Evolutionary conservation across 2,113 vertebrate genomes (phyloP).

Genomic region (Prochilodus magdalenae): DNA sequence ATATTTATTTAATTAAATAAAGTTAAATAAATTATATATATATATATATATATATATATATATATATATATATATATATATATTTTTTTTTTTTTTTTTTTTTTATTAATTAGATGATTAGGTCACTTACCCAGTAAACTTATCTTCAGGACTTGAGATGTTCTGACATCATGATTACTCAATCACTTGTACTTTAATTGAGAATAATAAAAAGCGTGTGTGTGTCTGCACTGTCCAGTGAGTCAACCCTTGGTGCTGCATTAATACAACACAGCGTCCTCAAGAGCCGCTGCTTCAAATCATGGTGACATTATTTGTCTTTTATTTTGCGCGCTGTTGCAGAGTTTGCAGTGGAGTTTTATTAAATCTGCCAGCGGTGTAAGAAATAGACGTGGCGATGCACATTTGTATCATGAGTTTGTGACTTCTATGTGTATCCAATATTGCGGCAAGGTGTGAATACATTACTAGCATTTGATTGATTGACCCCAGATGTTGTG

Average conservation of each 20-base stretch:
- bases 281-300: background rate
- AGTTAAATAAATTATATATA: too few species aligned
- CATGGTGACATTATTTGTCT: background rate
- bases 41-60: too few species aligned
- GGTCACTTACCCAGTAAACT: too few species aligned
- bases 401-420: background rate
- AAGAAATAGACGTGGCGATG: background rate
- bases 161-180: background rate
- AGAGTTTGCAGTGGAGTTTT: background rate
- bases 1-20: too few species aligned
- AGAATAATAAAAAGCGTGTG: background rate
- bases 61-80: too few species aligned
- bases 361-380: background rate
- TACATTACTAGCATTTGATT: slow-evolving; percentile 22
- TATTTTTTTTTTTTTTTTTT: too few species aligned
- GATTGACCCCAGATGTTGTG: slow-evolving; percentile 42
- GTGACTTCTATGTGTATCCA: slow-evolving; percentile 3
- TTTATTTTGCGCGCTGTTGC: background rate
- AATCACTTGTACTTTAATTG: background rate
- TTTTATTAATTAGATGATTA: too few species aligned
- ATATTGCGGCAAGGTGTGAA: slow-evolving; percentile 27
- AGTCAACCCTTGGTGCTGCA: background rate
- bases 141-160: background rate
- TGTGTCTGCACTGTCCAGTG: background rate
- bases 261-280: background rate